Percentiles rank a stretch among this genome's conserved stretches.
Conservation (phyloP, 2,888 invertebrate genomes). For the Sepioteuthis lessoniana region DNA sequence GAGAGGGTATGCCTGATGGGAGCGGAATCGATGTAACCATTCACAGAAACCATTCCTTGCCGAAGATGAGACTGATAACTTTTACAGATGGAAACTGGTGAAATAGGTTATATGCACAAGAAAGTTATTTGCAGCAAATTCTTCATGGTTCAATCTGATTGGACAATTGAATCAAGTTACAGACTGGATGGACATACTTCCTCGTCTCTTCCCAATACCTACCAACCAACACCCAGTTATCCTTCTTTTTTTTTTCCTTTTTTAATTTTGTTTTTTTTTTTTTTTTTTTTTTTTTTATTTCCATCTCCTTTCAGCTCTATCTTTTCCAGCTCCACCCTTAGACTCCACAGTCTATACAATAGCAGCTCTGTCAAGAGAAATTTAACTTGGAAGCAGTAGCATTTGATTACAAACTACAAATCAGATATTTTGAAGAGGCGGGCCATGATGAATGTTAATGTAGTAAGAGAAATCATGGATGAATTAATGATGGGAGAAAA, state of each 20-base stretch:
- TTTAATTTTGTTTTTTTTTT: background rate
- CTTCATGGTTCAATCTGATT: conserved; percentile 2
- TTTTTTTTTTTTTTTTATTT: background rate
- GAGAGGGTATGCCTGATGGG: background rate
- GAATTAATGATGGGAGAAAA: too few relatives aligned
- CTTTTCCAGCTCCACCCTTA: background rate
- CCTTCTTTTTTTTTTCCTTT: background rate
- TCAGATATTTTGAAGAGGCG: background rate
- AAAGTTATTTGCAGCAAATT: conserved; percentile 24
- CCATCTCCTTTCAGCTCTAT: background rate
- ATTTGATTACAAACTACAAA: background rate
- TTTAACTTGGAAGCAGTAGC: background rate
- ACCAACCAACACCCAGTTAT: background rate
- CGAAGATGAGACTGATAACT: background rate
- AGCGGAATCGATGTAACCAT: background rate
- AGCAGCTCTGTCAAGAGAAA: conserved; percentile 18
- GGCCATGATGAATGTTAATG: background rate
- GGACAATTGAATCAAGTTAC: conserved; percentile 25
- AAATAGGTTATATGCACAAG: background rate
- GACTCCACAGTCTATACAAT: background rate
- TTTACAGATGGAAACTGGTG: background rate
- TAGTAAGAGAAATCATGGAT: background rate
- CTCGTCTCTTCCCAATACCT: background rate
- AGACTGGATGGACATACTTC: background rate
- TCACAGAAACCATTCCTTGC: background rate